phyloP scores from a whole-genome alignment of 2,113 vertebrate species.

The Baryphthengus martii region DNA sequence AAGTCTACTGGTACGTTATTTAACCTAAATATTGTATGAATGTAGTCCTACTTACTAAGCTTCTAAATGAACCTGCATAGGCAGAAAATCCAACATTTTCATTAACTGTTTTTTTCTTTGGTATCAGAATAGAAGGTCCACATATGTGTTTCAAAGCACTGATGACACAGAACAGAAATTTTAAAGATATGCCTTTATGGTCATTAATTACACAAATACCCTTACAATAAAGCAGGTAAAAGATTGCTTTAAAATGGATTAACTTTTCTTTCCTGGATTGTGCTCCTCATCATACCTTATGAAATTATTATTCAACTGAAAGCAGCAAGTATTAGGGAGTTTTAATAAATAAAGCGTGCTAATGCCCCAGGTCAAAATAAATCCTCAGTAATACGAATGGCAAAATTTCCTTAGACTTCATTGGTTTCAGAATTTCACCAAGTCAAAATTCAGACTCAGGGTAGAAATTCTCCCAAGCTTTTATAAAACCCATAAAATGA shows the following conservation, averaged over 20 bases:
- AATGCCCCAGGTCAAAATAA: background rate
- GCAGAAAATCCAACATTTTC: background rate
- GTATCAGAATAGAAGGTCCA: background rate
- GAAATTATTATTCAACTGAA: conserved; percentile 14
- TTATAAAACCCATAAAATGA: background rate
- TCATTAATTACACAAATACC: background rate
- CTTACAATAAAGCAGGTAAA: background rate
- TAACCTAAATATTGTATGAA: background rate
- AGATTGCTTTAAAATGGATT: background rate
- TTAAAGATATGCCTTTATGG: background rate
- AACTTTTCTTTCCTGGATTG: background rate
- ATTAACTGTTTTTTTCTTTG: background rate
- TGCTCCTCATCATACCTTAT: background rate
- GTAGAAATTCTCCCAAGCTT: background rate
- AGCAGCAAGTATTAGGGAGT: background rate
- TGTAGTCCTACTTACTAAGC: background rate
- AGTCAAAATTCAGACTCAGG: background rate
- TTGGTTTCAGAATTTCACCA: background rate
- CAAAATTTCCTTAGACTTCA: background rate
- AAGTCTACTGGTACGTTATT: background rate
- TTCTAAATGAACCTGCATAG: background rate
- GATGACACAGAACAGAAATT: background rate
- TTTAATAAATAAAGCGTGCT: conserved; percentile 7
- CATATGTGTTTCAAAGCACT: background rate
- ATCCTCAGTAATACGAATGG: background rate